A percentile compares a stretch with the other conserved stretches of the same genome.
Conservation (phyloP, 64 coral and sea anemone species). For the Montipora cactus region DNA sequence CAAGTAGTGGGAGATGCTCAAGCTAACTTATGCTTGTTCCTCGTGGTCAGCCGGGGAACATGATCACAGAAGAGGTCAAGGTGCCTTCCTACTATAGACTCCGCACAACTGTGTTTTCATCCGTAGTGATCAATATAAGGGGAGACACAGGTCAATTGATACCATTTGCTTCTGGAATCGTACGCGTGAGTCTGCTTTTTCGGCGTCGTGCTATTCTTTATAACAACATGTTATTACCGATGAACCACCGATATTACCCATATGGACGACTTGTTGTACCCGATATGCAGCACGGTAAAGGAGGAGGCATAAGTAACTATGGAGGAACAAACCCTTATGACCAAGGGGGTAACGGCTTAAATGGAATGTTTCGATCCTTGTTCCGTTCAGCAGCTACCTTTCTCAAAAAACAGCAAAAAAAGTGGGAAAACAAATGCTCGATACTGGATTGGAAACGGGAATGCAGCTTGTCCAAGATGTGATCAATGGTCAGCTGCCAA, state of each 20-base stretch:
- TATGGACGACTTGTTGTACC: neutral
- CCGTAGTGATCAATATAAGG: neutral
- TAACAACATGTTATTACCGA: neutral
- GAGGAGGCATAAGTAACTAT: neutral
- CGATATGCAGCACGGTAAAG: neutral
- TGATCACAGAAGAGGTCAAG: neutral
- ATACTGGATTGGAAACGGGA: conserved; percentile 13
- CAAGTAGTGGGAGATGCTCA: too few species aligned
- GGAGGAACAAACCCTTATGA: neutral
- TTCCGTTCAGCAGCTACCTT: conserved; percentile 2
- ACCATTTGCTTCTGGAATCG: conserved; percentile 7
- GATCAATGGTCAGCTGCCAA: neutral
- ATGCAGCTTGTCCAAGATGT: conserved; percentile 9
- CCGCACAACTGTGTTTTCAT: too few species aligned
- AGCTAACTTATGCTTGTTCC: too few species aligned
- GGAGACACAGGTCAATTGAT: conserved; percentile 4
- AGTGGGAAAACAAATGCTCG: conserved; percentile 8
- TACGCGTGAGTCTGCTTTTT: conserved; percentile 2
- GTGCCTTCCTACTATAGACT: neutral
- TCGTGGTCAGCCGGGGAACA: too few species aligned
- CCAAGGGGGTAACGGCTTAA: conserved; percentile 21
- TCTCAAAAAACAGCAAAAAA: conserved; percentile 25
- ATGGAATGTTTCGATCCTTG: conserved; percentile 7
- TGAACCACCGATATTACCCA: neutral
- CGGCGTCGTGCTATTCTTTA: conserved; percentile 1